These are phyloP conservation scores for Dusona sp. DNA, from an alignment of 2,888 invertebrate species.

Conservation along the genomic window DNA sequence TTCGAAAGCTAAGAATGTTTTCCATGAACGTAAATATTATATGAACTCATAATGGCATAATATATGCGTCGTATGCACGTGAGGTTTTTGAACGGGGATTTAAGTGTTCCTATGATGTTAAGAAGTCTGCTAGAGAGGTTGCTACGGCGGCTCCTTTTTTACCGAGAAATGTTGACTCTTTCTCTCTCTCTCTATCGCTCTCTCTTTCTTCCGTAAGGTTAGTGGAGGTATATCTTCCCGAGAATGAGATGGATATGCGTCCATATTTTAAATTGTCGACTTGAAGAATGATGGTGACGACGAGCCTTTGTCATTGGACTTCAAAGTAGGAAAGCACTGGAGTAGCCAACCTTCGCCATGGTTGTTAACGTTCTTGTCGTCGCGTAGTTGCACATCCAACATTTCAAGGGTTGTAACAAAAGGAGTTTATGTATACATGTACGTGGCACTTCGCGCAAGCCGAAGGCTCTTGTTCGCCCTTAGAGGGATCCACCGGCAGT, in stretches of 20 bases:
- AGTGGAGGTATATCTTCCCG: background rate
- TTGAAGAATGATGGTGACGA: constrained; percentile 56
- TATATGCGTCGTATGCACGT: background rate
- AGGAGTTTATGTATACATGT: constrained; percentile 12
- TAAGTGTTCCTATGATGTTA: background rate
- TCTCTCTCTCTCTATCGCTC: background rate
- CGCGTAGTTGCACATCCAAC: constrained; percentile 12
- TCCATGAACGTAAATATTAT: background rate
- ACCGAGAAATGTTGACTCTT: constrained; percentile 39
- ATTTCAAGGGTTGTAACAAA: constrained; percentile 29
- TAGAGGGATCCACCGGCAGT: background rate
- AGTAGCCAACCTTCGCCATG: constrained; percentile 61
- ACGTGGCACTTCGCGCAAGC: constrained; percentile 14
- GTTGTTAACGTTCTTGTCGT: constrained; percentile 43
- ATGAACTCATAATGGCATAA: constrained; percentile 1
- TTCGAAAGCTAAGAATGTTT: background rate
- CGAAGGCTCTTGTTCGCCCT: constrained; percentile 9
- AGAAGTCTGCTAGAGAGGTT: constrained; percentile 43
- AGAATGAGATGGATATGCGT: background rate
- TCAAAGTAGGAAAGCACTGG: constrained; percentile 69
- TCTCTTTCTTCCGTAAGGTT: background rate
- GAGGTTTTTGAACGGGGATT: background rate
- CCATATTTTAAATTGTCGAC: constrained; percentile 18
- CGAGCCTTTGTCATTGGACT: constrained; percentile 64
- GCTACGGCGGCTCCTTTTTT: constrained; percentile 29